These are phyloP conservation scores for Coregonus sp. DNA, from an alignment of 2,797 vertebrate species.

Conservation along the genomic window DNA sequence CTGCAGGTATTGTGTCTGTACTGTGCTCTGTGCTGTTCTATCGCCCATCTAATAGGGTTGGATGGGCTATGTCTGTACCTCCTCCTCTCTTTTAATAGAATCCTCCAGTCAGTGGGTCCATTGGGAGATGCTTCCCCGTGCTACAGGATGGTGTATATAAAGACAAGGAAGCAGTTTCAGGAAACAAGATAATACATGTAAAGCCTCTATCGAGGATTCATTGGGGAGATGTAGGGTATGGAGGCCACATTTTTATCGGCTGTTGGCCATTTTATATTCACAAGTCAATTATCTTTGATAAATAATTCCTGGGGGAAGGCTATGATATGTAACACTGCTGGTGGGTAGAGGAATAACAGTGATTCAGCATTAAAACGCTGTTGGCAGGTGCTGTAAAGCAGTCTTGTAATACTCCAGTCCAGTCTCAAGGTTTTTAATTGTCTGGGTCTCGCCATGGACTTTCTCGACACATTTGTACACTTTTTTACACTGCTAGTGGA, in stretches of 20 bases:
- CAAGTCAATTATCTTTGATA: conserved; percentile 52
- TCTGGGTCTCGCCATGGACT: not conserved
- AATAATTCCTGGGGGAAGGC: conserved; percentile 54
- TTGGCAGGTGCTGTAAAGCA: not conserved
- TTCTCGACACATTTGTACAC: not conserved
- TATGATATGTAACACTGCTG: conserved; percentile 24
- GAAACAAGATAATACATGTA: not conserved
- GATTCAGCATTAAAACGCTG: conserved; percentile 41
- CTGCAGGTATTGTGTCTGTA: conserved; percentile 30
- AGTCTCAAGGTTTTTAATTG: not conserved
- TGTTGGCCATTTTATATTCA: conserved; percentile 31
- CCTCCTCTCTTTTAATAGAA: conserved; percentile 44
- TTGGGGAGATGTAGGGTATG: conserved; percentile 12
- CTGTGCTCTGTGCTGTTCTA: conserved; percentile 32
- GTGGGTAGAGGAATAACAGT: conserved; percentile 40
- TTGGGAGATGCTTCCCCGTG: conserved; percentile 31
- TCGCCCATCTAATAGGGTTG: conserved; percentile 52
- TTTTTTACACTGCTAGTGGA: not conserved
- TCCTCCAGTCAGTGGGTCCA: conserved; percentile 37
- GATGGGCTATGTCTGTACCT: conserved; percentile 40
- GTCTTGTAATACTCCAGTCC: not conserved
- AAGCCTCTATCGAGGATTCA: conserved; percentile 23
- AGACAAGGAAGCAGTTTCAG: conserved; percentile 14
- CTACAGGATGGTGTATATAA: conserved; percentile 30
- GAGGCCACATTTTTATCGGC: not conserved